Evolutionary conservation across 2,797 vertebrate species (phyloP).

Genomic region (Gobio occitaniae): DNA sequence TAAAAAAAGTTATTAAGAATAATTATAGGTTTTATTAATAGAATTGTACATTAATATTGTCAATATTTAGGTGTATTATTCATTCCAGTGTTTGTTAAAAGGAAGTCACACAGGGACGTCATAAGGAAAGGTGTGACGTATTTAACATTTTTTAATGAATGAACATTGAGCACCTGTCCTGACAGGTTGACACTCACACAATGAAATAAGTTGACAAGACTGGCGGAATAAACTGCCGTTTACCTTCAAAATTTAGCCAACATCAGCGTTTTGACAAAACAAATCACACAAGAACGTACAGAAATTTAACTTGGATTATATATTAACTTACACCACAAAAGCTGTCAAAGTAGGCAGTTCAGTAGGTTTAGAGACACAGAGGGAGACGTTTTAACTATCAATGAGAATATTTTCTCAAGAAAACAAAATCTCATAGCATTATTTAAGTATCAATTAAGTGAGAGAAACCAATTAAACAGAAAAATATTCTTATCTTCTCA

Average conservation of each 20-base stretch:
- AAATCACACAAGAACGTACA: not conserved
- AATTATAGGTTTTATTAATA: not conserved
- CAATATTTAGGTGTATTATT: not conserved
- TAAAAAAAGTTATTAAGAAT: not conserved
- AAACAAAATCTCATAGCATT: not conserved
- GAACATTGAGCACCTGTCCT: not conserved
- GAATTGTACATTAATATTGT: not conserved
- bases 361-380: not conserved
- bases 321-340: not conserved
- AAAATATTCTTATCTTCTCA: too few relatives aligned
- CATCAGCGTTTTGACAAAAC: not conserved
- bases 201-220: not conserved
- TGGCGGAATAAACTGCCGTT: not conserved
- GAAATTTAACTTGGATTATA: not conserved
- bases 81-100: not conserved
- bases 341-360: not conserved
- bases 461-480: not conserved
- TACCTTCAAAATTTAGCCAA: not conserved
- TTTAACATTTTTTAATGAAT: slow-evolving; percentile 9
- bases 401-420: not conserved
- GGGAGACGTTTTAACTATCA: not conserved
- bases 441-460: too few relatives aligned
- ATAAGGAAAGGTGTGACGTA: not conserved
- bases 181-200: not conserved
- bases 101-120: not conserved